Conservation (phyloP, 2,113 vertebrate genomes). For the Hyperopisus bebe region DNA sequence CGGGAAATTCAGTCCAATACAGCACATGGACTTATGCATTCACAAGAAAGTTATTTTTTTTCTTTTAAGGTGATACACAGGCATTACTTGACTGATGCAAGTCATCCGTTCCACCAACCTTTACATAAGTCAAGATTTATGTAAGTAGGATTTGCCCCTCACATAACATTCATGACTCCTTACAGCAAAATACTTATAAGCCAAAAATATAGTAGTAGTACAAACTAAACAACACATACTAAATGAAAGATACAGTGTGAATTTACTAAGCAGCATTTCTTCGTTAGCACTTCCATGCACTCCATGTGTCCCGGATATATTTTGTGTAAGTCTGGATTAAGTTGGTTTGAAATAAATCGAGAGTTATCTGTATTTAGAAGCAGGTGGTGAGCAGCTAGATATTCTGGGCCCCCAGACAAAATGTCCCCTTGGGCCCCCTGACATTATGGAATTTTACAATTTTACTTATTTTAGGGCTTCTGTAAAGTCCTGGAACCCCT, state of each 20-base stretch:
- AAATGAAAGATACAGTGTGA: neutral
- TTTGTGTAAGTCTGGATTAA: neutral
- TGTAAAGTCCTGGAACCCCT: neutral
- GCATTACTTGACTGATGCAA: neutral
- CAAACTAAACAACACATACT: neutral
- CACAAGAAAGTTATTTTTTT: neutral
- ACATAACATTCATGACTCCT: neutral
- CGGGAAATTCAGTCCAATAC: neutral
- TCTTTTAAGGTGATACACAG: neutral
- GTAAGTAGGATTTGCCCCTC: neutral
- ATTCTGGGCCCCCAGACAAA: neutral
- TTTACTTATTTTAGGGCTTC: neutral
- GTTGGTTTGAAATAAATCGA: neutral
- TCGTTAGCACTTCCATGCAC: neutral
- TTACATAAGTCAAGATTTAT: neutral
- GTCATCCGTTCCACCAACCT: neutral
- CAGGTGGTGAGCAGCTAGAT: neutral
- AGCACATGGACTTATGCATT: neutral
- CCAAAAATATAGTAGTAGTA: neutral
- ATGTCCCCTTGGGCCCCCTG: neutral
- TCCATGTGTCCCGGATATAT: neutral
- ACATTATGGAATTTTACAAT: neutral
- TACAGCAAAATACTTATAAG: neutral
- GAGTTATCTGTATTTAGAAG: neutral
- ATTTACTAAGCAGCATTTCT: neutral